Conservation (phyloP, 2,888 invertebrate genomes). For the Phortica magna region DNA sequence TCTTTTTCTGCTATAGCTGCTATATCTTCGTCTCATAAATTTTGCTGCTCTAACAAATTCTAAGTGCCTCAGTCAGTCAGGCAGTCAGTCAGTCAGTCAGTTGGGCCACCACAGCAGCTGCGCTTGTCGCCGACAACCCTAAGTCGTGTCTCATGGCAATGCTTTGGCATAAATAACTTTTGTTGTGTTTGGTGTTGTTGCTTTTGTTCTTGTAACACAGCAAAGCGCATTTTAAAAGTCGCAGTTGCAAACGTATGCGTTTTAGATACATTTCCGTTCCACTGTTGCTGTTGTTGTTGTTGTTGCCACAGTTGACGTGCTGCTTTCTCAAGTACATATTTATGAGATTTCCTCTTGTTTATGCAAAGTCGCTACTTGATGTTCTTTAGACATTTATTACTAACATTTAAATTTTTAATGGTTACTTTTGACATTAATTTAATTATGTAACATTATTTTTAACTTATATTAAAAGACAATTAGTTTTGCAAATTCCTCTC, state of each 20-base stretch:
- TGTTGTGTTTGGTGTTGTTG: no score
- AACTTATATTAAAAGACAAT: conserved; percentile 6
- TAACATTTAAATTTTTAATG: conserved; percentile 36
- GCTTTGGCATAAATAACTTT: conserved; percentile 66
- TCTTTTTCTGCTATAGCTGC: conserved; percentile 9
- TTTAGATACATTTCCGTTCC: conserved; percentile 57
- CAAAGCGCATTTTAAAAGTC: no score
- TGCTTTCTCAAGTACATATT: conserved; percentile 57
- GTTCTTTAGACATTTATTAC: conserved; percentile 49
- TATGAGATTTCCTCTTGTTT: conserved; percentile 71
- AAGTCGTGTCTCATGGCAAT: neutral
- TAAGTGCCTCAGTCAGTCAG: neutral
- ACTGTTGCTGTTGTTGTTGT: conserved; percentile 39
- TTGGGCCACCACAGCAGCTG: conserved; percentile 61
- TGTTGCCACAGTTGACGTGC: no score
- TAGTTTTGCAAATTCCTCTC: neutral
- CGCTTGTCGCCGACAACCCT: no score
- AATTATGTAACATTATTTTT: no score
- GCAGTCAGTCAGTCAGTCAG: conserved; percentile 1
- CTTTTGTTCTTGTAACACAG: neutral
- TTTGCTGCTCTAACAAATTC: conserved; percentile 20
- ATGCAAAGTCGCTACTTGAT: conserved; percentile 67
- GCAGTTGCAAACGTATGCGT: no score
- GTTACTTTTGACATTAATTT: conserved; percentile 2
- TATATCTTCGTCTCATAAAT: conserved; percentile 31